Evolutionary conservation across 2,113 vertebrate genomes (phyloP), one percentile per base, ranked within the genome.

Genomic region (Nibea coibor): DNA sequence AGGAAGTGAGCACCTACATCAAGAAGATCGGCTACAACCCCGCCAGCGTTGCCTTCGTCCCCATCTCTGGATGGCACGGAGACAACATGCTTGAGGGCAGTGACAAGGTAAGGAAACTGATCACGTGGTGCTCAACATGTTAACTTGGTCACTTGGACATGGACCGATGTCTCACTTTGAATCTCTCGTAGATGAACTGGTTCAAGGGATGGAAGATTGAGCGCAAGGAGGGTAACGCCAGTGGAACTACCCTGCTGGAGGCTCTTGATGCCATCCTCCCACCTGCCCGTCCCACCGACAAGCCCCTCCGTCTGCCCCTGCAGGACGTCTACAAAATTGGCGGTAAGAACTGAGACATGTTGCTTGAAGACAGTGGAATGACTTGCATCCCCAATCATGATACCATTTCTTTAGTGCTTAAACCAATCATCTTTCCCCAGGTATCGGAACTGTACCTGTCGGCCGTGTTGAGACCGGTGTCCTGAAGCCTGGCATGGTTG

Each of bases 241-340:
- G 3, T 2, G 95, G 95, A 15, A 83, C 57, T 24, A 96, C 84
- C 0, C 92, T 95, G 31, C 89, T 95, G 66, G 95, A 95, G 45
- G 93, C 95, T 42, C 93, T 96, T 42, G 95, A 96, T 70, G 90
- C 94, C 69, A 95, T 95, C 89, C 66, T 93, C 63, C 93, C 94
- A 3, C 94, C 95, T 0, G 4, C 68, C 56, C 92, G 91, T 7
- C 95, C 95, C 82, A 95, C 91, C 0, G 91, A 96, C 81, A 96
- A 96, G 88, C 71, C 95, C 82, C 94, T 95, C 6, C 86, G 92
- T 81, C 94, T 95, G 80, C 93, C 95, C 77, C 94, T 96, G 86
- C 95, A 96, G 94, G 95, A 96, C 1, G 95, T 96, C 89, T 96
- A 96, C 94, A 95, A 96, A 78, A 96, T 95, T 3, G 94, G 94